Evolutionary conservation across 1,140 invertebrate genomes (phyloP), one percentile per base, ranked within the genome.

Genomic region (Grapholita molesta): DNA sequence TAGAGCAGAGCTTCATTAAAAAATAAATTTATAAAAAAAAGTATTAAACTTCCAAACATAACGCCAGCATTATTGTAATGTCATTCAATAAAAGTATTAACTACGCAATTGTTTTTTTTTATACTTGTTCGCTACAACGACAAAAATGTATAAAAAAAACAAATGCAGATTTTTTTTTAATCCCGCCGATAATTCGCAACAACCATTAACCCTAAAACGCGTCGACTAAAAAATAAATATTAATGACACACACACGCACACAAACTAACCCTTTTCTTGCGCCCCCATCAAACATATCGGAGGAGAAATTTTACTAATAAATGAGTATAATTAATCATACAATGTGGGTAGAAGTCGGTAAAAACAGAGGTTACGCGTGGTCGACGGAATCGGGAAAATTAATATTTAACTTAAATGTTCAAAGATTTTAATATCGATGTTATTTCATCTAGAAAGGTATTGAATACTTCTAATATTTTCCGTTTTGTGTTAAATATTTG

Each of bases 241-340:
- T 68, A 55, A 68, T 57, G 53, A 68, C 52, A 32, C 48, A 42
- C 25, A 68, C 42, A 67, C 25, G 15, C 21, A 68, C 67, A 30
- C 23, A 11, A 48, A 65, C 25, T 66, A 70, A 66, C 68, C 68
- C 68, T 38, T 53, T 61, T 61, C 55, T 66, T 70, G 24, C 48
- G 24, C 30, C 64, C 30, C 33, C 53, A 42, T 28, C 23, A 55
- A 68, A 64, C 64, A 64, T 48, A 70, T 21, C 61, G 57, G 68
- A 65, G 68, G 25, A 61, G 55, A 30, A 48, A 70, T 70, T 70
- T 70, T 66, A 70, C 68, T 70, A 70, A 70, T 70, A 70, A 70
- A 70, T 70, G 68, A 66, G 21, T 70, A 21, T 65, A 66, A 70
- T 70, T 70, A 70, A 70, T 70, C 68, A 70, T 48, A 65, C 32